Evolutionary conservation across 2,113 vertebrate species (phyloP).

Genomic region (Aplodontia rufa): DNA sequence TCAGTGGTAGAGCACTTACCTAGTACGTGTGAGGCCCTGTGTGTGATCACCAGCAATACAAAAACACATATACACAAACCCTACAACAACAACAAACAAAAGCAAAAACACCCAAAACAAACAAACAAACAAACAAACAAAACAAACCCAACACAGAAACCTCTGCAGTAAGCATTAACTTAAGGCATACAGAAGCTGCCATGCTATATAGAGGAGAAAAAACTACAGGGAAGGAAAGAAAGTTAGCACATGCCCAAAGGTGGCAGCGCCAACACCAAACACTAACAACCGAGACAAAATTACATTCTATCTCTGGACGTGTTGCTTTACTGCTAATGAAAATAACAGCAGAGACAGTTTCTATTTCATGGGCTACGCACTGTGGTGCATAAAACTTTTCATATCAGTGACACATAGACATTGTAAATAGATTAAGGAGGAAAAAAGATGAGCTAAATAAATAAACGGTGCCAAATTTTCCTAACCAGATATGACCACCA

Average conservation of each 20-base stretch:
- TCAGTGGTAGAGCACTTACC: not conserved
- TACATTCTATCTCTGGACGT: not conserved
- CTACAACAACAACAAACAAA: no score
- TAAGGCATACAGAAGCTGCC: not conserved
- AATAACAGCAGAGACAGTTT: not conserved
- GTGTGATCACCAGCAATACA: not conserved
- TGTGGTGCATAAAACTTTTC: not conserved
- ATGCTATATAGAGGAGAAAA: not conserved
- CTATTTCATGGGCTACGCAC: not conserved
- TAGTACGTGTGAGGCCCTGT: not conserved
- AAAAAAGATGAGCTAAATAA: not conserved
- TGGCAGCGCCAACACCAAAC: not conserved
- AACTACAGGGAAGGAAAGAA: not conserved
- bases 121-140: not conserved
- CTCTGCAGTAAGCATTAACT: not conserved
- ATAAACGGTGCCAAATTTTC: slow-evolving; percentile 6
- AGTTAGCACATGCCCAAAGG: not conserved
- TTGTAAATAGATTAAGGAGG: not conserved
- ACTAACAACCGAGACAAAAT: not conserved
- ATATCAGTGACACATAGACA: not conserved
- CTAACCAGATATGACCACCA: not conserved
- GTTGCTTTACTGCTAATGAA: not conserved
- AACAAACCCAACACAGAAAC: not conserved
- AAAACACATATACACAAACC: no score
- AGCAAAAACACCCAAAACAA: no score